These are phyloP conservation scores for Metopolophium dirhodum DNA, from an alignment of 1,140 invertebrate genomes.

Conservation along the genomic window DNA sequence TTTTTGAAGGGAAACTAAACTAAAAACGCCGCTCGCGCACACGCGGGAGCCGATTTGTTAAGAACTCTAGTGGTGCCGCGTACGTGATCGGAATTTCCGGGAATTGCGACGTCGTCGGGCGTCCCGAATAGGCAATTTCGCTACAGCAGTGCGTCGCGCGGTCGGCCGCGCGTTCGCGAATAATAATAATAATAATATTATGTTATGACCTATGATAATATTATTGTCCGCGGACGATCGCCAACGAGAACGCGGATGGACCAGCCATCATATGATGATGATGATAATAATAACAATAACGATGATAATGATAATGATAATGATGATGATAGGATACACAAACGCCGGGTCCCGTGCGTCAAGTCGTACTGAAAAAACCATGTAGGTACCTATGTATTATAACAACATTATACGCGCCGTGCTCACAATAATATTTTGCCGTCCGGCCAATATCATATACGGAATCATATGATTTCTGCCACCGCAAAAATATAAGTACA, in stretches of 20 bases:
- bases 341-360: not conserved
- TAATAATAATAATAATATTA: not conserved
- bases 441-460: not conserved
- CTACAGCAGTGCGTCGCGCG: not conserved
- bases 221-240: not conserved
- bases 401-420: not conserved
- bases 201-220: not conserved
- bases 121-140: constrained; percentile 33
- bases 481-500: not conserved
- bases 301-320: no score
- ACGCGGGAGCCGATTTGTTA: constrained; percentile 29
- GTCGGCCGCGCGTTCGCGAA: not conserved
- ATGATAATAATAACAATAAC: no score
- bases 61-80: not conserved
- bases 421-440: not conserved
- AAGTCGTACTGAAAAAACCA: not conserved
- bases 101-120: not conserved
- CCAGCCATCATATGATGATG: no score
- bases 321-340: not conserved
- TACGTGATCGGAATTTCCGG: constrained; percentile 36
- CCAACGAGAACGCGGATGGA: not conserved
- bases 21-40: not conserved
- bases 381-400: no score
- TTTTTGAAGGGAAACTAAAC: not conserved
- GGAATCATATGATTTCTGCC: not conserved